Evolutionary conservation across 2,113 vertebrate genomes (phyloP).

Genomic region (Campylomormyrus numenius): DNA sequence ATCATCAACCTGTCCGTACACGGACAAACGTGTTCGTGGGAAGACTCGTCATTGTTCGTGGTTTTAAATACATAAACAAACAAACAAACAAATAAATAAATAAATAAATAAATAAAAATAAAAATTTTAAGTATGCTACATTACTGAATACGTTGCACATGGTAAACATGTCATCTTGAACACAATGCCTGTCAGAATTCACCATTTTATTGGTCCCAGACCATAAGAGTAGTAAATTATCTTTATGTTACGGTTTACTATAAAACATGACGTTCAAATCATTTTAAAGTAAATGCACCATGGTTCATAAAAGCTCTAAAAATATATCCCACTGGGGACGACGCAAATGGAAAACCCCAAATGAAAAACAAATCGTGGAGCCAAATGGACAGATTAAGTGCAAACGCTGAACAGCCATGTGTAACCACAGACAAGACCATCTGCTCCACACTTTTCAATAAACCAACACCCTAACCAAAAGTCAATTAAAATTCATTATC

Average conservation of each 20-base stretch:
- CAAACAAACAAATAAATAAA: no score
- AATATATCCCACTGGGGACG: neutral
- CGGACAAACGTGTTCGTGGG: neutral
- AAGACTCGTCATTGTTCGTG: neutral
- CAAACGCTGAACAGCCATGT: no score
- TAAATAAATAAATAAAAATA: no score
- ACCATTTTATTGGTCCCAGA: neutral
- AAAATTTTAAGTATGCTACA: neutral
- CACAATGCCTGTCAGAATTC: neutral
- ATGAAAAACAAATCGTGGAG: neutral
- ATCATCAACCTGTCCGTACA: neutral
- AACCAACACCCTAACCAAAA: neutral
- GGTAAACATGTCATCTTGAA: neutral
- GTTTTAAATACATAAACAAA: no score
- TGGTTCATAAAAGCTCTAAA: neutral
- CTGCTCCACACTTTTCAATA: neutral
- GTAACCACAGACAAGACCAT: neutral
- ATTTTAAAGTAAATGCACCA: neutral
- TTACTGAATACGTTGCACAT: neutral
- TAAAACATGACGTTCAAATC: neutral
- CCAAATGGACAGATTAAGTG: neutral
- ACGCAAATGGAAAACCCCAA: neutral
- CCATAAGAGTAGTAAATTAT: neutral
- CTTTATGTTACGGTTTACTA: neutral
- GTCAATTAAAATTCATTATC: slow-evolving; percentile 6